Evolutionary conservation across 2,888 invertebrate genomes (phyloP).

Genomic region (Sinopyrophorus schimmeli): DNA sequence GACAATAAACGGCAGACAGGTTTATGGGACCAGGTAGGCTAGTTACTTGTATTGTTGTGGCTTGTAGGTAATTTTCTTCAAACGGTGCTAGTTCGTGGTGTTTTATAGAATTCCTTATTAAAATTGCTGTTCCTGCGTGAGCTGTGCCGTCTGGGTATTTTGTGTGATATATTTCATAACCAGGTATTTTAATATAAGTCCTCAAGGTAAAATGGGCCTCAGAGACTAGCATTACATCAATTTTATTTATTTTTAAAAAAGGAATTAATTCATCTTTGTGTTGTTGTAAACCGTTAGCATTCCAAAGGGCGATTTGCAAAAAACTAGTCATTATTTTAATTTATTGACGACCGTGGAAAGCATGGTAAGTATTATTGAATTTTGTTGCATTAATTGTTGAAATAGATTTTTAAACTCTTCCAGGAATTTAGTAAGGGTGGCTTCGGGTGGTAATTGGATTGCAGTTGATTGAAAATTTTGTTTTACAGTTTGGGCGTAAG

Average conservation of each 20-base stretch:
- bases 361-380: neutral
- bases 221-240: slow-evolving; percentile 1
- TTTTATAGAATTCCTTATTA: neutral
- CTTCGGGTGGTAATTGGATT: neutral
- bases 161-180: slow-evolving; percentile 1
- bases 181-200: neutral
- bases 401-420: slow-evolving; percentile 3
- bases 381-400: slow-evolving; percentile 3
- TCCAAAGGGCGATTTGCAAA: no score
- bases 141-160: slow-evolving; percentile 7
- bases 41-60: neutral
- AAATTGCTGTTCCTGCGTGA: slow-evolving; percentile 5
- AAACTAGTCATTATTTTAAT: slow-evolving; percentile 1
- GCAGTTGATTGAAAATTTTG: neutral
- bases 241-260: slow-evolving; percentile 2
- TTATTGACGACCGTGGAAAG: slow-evolving; percentile 4
- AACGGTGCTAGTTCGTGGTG: no score
- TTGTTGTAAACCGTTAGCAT: slow-evolving; percentile 5
- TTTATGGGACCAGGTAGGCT: neutral
- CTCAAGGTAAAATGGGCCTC: slow-evolving; percentile 2
- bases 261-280: slow-evolving; percentile 6
- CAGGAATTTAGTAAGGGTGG: slow-evolving; percentile 1
- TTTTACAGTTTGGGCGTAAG: neutral
- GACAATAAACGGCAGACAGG: slow-evolving; percentile 4
- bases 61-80: no score